phyloP scores from a whole-genome alignment of 2,888 invertebrate genomes.

The Xiphydria camelus region DNA sequence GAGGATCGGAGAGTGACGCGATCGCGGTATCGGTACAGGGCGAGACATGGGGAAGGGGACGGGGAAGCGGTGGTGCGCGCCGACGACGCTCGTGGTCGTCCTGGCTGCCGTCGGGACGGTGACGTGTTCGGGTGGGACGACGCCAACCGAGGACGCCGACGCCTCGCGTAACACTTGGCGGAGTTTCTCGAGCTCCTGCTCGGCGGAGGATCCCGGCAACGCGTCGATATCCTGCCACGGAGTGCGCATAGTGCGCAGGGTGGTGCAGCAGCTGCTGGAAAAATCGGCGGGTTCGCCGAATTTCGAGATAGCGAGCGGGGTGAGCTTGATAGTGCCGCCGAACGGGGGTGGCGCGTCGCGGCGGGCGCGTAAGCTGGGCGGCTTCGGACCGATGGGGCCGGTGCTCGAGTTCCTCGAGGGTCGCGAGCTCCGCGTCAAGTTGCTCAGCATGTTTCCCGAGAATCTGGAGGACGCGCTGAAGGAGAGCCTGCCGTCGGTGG shows the following conservation, averaged over 20 bases:
- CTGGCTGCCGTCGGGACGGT: too few species aligned
- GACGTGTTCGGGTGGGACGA: too few species aligned
- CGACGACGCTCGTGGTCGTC: too few species aligned
- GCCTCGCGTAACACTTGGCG: too few species aligned
- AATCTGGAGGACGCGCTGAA: constrained; percentile 66
- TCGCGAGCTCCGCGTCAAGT: constrained; percentile 73
- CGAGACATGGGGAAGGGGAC: too few species aligned
- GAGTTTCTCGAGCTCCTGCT: constrained; percentile 18
- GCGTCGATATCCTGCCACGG: constrained; percentile 60
- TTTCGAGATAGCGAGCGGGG: constrained; percentile 66
- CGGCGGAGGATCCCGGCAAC: constrained; percentile 41
- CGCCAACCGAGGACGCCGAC: too few species aligned
- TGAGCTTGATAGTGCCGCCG: constrained; percentile 65
- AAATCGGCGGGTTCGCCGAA: constrained; percentile 59
- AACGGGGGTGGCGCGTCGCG: constrained; percentile 56
- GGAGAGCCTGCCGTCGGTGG: constrained; percentile 61
- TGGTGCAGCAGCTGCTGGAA: constrained; percentile 60
- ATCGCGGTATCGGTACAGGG: too few species aligned
- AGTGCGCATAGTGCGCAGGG: constrained; percentile 59
- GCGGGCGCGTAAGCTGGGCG: constrained; percentile 47
- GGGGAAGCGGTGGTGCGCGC: too few species aligned
- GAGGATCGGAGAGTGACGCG: too few species aligned
- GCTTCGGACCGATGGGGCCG: constrained; percentile 60
- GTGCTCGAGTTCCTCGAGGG: constrained; percentile 71
- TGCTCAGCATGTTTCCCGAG: constrained; percentile 71